Conservation (phyloP, 2,888 invertebrate species). For the Baronia brevicornis region DNA sequence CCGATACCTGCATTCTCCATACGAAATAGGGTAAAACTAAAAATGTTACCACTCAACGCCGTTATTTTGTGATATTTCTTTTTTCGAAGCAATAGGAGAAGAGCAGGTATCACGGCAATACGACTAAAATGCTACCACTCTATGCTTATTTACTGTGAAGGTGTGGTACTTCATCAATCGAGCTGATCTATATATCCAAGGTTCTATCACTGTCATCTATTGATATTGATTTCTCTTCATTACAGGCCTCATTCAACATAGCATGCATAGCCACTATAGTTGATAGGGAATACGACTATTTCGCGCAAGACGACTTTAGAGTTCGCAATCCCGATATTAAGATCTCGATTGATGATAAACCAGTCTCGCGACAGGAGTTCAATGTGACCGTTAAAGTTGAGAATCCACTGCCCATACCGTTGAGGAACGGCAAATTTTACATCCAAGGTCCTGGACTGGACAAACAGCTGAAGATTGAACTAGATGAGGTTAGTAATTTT, state of each 20-base stretch:
- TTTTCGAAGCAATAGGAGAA: too few species aligned
- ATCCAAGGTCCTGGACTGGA: conserved; percentile 89
- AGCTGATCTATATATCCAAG: too few species aligned
- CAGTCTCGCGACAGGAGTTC: conserved; percentile 67
- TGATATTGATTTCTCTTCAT: too few species aligned
- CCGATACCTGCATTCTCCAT: too few species aligned
- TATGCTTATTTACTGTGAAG: too few species aligned
- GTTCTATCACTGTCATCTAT: too few species aligned
- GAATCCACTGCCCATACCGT: conserved; percentile 87
- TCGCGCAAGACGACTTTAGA: conserved; percentile 91
- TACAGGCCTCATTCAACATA: conserved; percentile 85
- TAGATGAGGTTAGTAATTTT: conserved; percentile 72
- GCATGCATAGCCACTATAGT: conserved; percentile 86
- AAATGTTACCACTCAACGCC: too few species aligned
- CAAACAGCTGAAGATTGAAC: conserved; percentile 81
- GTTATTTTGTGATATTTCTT: too few species aligned
- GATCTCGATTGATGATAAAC: conserved; percentile 77
- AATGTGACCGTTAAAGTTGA: conserved; percentile 80
- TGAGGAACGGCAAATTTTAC: conserved; percentile 85
- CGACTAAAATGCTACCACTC: too few species aligned
- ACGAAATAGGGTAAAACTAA: too few species aligned
- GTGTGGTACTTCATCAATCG: too few species aligned
- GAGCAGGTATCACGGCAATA: too few species aligned
- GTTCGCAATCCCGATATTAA: conserved; percentile 92
- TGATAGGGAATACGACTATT: conserved; percentile 89